phyloP scores from a whole-genome alignment of 2,113 vertebrate genomes.

The Cricetomys ansorgei region DNA sequence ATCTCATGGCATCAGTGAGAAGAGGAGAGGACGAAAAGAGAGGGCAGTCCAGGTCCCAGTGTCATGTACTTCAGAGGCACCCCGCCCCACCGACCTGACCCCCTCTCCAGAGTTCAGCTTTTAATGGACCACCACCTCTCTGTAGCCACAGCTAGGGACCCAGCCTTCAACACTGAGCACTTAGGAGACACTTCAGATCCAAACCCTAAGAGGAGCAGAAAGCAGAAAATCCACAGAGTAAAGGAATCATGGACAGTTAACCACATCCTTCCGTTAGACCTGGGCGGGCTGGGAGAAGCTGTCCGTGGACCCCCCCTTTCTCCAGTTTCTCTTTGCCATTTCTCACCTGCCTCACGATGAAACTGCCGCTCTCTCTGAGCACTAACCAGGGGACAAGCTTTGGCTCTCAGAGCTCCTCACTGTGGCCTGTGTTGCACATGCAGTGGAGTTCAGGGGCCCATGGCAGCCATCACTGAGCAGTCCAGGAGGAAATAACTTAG shows the following conservation, averaged over 20 bases:
- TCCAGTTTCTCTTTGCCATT: fast-evolving
- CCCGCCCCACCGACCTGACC: too few relatives aligned
- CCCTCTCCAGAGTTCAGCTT: too few relatives aligned
- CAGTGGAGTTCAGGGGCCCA: too few relatives aligned
- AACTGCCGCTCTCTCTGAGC: background rate
- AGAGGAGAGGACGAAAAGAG: background rate
- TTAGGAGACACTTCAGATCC: background rate
- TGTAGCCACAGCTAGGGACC: too few relatives aligned
- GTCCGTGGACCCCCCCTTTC: too few relatives aligned
- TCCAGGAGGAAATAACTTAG: background rate
- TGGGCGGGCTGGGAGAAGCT: background rate
- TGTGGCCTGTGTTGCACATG: background rate
- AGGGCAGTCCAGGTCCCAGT: background rate
- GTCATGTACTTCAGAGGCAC: background rate
- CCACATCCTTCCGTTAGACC: background rate
- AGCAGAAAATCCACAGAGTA: background rate
- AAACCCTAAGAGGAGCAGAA: background rate
- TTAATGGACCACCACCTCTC: background rate
- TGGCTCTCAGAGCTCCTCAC: background rate
- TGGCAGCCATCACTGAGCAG: fast-evolving
- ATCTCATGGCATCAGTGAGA: background rate
- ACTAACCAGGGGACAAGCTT: background rate
- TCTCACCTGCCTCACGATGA: background rate
- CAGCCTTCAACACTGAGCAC: background rate
- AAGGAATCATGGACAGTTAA: background rate